Evolutionary conservation across 2,888 invertebrate species (phyloP).

Genomic region (Catocala sponsa): DNA sequence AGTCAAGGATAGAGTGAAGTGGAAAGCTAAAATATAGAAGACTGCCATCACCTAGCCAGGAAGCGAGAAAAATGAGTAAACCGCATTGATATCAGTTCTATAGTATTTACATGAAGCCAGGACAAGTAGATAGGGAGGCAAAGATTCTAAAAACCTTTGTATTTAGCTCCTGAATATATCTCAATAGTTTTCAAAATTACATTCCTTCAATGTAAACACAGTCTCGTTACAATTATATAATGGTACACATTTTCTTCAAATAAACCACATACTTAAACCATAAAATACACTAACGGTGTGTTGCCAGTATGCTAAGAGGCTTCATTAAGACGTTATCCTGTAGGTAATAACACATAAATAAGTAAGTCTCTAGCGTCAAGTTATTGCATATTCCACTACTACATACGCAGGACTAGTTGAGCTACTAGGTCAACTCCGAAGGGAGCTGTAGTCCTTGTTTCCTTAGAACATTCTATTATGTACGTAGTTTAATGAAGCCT

Average conservation of each 20-base stretch:
- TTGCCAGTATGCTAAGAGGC: not conserved
- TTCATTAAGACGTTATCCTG: not conserved
- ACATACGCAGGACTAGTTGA: not conserved
- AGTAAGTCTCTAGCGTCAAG: not conserved
- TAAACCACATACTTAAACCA: not conserved
- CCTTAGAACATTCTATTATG: constrained; percentile 10
- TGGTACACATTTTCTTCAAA: not conserved
- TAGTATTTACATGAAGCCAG: too few relatives aligned
- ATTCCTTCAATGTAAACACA: too few relatives aligned
- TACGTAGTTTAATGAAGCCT: constrained; percentile 31
- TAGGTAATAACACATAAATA: constrained; percentile 1
- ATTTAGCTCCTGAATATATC: too few relatives aligned
- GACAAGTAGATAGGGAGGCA: too few relatives aligned
- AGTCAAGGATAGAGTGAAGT: too few relatives aligned
- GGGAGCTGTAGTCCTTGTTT: constrained; percentile 13
- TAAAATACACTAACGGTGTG: not conserved
- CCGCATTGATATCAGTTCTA: too few relatives aligned
- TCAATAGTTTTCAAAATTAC: too few relatives aligned
- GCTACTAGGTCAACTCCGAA: constrained; percentile 11
- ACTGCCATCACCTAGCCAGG: too few relatives aligned
- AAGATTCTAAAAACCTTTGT: too few relatives aligned
- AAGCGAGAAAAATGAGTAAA: too few relatives aligned
- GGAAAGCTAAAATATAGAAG: too few relatives aligned
- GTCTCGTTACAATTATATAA: too few relatives aligned
- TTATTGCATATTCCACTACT: constrained; percentile 14